Evolutionary conservation across 2,113 vertebrate genomes (phyloP).

Genomic region (Pelmatolapia mariae): DNA sequence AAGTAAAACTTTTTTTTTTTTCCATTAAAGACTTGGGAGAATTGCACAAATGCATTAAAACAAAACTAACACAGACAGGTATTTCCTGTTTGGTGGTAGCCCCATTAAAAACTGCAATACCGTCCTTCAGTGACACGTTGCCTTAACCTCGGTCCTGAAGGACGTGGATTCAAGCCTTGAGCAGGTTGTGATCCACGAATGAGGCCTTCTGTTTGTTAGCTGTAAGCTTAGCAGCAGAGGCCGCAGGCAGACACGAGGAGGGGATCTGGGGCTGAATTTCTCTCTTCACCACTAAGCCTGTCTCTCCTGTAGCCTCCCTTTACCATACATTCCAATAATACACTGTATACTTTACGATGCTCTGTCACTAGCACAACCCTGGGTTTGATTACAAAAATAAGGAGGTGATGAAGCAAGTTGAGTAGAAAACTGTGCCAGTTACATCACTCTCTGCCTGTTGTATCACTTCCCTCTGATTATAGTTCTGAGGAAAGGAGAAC

Average conservation of each 20-base stretch:
- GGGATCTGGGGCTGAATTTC: constrained; percentile 11
- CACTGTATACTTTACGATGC: constrained; percentile 43
- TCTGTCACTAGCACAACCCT: constrained; percentile 48
- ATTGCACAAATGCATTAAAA: constrained; percentile 52
- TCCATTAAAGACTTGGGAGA: constrained; percentile 56
- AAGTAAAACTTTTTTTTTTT: constrained; percentile 22
- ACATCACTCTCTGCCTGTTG: constrained; percentile 38
- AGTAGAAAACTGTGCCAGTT: constrained; percentile 65
- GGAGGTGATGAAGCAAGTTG: constrained; percentile 69
- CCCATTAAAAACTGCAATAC: constrained; percentile 25
- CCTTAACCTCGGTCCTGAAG: constrained; percentile 20
- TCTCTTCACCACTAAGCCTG: background rate
- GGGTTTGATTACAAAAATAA: constrained; percentile 65
- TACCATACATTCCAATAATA: constrained; percentile 55
- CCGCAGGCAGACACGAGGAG: constrained; percentile 3
- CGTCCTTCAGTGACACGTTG: constrained; percentile 8
- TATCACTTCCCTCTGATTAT: constrained; percentile 64
- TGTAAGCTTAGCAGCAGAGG: constrained; percentile 28
- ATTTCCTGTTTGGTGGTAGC: constrained; percentile 15
- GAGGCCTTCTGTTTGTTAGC: constrained; percentile 15
- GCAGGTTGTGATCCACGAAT: background rate
- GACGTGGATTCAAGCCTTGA: background rate
- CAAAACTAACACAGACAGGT: constrained; percentile 3
- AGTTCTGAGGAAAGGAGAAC: constrained; percentile 56
- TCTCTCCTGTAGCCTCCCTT: constrained; percentile 28